Evolutionary conservation across 2,888 invertebrate species (phyloP).

Genomic region (Rotaria macrura): DNA sequence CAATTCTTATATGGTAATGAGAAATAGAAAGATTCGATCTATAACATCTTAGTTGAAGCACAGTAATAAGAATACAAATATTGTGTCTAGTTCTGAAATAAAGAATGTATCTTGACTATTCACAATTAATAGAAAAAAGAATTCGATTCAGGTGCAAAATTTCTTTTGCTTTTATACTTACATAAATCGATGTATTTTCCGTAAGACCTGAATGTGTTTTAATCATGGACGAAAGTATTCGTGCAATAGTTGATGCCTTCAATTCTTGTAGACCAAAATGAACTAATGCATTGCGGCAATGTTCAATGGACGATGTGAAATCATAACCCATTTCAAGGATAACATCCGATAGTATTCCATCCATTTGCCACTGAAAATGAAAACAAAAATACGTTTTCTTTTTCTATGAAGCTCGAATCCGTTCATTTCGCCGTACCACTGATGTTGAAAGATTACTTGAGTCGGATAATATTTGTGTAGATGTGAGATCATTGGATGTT

Average conservation of each 20-base stretch:
- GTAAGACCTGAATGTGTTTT: slow-evolving; percentile 65
- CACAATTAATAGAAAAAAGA: no score
- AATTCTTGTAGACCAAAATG: slow-evolving; percentile 69
- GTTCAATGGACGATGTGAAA: slow-evolving; percentile 60
- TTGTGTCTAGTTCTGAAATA: no score
- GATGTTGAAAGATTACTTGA: neutral
- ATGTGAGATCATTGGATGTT: neutral
- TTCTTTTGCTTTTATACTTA: no score
- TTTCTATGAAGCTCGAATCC: neutral
- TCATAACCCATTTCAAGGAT: slow-evolving; percentile 81
- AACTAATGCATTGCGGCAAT: slow-evolving; percentile 63
- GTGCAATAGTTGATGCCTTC: slow-evolving; percentile 70
- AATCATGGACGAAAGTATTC: slow-evolving; percentile 60
- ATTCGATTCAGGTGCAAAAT: no score
- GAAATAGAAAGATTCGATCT: no score
- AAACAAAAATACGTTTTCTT: neutral
- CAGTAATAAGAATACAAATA: no score
- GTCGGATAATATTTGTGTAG: neutral
- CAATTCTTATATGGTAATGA: no score
- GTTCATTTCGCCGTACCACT: neutral
- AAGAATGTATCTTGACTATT: no score
- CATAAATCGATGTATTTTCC: slow-evolving; percentile 45
- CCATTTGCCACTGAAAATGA: slow-evolving; percentile 41
- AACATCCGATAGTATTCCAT: slow-evolving; percentile 61
- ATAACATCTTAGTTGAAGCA: no score